Evolutionary conservation across 2,113 vertebrate genomes (phyloP).

Genomic region (Hemicordylus capensis): DNA sequence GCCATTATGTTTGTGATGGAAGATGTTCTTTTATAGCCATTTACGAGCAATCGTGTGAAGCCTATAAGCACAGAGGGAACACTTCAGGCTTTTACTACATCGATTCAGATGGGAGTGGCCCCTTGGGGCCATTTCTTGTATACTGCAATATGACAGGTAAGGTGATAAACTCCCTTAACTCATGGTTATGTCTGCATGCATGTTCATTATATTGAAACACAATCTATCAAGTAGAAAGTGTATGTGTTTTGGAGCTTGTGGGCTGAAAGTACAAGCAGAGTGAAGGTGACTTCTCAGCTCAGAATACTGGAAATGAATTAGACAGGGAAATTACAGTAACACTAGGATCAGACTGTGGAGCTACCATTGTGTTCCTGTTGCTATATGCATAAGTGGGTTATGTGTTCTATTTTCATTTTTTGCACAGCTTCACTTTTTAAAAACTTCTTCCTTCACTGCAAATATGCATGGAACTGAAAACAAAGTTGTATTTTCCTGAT

Average conservation of each 20-base stretch:
- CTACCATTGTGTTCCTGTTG: neutral
- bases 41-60: conserved; percentile 93
- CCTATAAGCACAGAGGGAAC: conserved; percentile 92
- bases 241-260: neutral
- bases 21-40: conserved; percentile 79
- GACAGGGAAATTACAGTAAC: conserved; percentile 38
- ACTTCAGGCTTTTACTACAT: conserved; percentile 89
- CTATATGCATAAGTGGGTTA: neutral
- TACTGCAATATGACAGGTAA: conserved; percentile 97
- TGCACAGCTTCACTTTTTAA: neutral
- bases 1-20: conserved; percentile 34
- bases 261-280: conserved; percentile 44
- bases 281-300: conserved; percentile 38
- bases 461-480: conserved; percentile 13
- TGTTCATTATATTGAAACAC: conserved; percentile 44
- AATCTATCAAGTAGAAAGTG: conserved; percentile 29
- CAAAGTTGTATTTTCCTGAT: neutral
- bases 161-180: conserved; percentile 63
- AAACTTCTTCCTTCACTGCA: neutral
- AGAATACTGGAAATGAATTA: conserved; percentile 33
- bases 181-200: conserved; percentile 36
- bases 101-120: conserved; percentile 93
- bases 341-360: conserved; percentile 21
- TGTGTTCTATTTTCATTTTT: neutral
- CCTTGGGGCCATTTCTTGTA: conserved; percentile 85